These are phyloP conservation scores for Heliconius aoede DNA, from an alignment of 2,888 invertebrate genomes.

Conservation along the genomic window DNA sequence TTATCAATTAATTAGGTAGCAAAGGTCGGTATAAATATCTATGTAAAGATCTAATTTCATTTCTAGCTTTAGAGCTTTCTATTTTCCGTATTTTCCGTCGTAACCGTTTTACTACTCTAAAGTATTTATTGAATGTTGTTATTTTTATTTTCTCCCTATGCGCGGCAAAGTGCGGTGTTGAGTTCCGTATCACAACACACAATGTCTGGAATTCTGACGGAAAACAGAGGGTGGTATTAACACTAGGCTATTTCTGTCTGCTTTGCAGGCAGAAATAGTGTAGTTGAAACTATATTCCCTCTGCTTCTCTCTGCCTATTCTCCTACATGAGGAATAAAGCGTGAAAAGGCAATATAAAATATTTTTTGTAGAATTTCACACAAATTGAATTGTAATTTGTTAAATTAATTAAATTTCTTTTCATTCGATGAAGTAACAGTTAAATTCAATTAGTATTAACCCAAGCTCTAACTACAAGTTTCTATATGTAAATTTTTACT, in stretches of 20 bases:
- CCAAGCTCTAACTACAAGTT: background rate
- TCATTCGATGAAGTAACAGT: background rate
- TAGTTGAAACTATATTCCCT: background rate
- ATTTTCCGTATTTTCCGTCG: constrained; percentile 20
- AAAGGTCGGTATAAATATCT: constrained; percentile 28
- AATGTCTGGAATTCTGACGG: background rate
- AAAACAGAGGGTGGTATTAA: background rate
- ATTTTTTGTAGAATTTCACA: too few relatives aligned
- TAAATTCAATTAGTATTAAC: constrained; percentile 6
- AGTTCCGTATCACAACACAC: background rate
- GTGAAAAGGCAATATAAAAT: too few relatives aligned
- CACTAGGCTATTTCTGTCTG: too few relatives aligned
- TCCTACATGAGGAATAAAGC: background rate
- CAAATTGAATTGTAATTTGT: background rate
- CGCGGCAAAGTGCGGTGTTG: background rate
- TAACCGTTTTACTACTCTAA: background rate
- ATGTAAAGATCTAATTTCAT: constrained; percentile 29
- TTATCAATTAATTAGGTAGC: constrained; percentile 29
- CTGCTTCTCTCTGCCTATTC: background rate
- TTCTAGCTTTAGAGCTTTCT: constrained; percentile 23
- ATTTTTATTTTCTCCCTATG: background rate
- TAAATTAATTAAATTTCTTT: background rate
- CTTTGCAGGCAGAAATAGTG: too few relatives aligned
- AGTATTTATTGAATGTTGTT: background rate
- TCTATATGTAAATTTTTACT: constrained; percentile 22